Percentiles rank a stretch among this genome's conserved stretches.
Evolutionary conservation across 2,888 invertebrate genomes (phyloP).

Genomic region (Lydus trimaculatus): DNA sequence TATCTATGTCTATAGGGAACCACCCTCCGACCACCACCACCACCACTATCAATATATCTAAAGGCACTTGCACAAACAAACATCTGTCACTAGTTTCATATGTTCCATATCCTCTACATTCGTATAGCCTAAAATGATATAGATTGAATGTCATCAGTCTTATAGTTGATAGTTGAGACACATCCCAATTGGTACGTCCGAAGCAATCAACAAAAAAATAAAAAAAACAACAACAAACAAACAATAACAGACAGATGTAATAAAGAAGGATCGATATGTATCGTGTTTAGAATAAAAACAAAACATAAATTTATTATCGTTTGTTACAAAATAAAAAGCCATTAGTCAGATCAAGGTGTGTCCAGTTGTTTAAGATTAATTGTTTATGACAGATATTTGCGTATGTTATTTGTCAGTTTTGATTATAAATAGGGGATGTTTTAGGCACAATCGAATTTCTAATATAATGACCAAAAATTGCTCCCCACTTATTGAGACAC

Average conservation of each 20-base stretch:
- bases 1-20: slow-evolving; percentile 48
- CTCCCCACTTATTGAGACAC: no score
- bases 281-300: background rate
- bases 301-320: slow-evolving; percentile 35
- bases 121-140: slow-evolving; percentile 17
- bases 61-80: slow-evolving; percentile 32
- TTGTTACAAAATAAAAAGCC: slow-evolving; percentile 41
- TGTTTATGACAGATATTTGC: slow-evolving; percentile 44
- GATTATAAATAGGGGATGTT: background rate
- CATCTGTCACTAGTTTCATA: slow-evolving; percentile 53
- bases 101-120: slow-evolving; percentile 21
- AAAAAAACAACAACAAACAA: background rate
- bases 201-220: slow-evolving; percentile 36
- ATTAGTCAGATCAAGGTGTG: slow-evolving; percentile 44
- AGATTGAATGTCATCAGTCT: slow-evolving; percentile 49
- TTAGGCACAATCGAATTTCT: no score
- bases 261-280: background rate
- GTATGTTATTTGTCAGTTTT: slow-evolving; percentile 41
- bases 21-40: slow-evolving; percentile 14
- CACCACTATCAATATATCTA: slow-evolving; percentile 50
- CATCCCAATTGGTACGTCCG: slow-evolving; percentile 37
- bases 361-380: slow-evolving; percentile 37
- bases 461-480: no score
- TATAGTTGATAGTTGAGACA: slow-evolving; percentile 49
- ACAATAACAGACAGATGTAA: background rate